These are phyloP conservation scores for Centropus unirufus DNA, from an alignment of 2,113 vertebrate genomes.

Conservation along the genomic window DNA sequence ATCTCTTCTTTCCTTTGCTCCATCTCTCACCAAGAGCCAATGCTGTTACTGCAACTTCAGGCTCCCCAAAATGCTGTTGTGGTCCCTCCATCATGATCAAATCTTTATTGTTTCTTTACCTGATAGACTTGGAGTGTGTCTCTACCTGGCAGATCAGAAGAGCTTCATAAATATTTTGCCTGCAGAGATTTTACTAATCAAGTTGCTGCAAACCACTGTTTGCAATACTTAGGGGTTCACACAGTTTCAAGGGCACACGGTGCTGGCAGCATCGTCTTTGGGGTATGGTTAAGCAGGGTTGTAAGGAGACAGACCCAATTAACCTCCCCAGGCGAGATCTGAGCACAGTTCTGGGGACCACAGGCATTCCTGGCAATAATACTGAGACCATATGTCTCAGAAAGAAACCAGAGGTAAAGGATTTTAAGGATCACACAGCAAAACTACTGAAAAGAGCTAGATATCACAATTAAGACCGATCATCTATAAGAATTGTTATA, in stretches of 20 bases:
- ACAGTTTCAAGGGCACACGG: no score
- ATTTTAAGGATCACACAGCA: background rate
- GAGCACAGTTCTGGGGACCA: background rate
- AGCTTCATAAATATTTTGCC: background rate
- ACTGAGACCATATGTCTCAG: background rate
- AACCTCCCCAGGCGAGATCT: background rate
- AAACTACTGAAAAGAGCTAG: background rate
- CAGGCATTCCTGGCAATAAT: background rate
- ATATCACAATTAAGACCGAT: background rate
- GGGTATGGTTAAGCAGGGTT: background rate
- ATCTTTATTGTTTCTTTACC: background rate
- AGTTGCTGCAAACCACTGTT: background rate
- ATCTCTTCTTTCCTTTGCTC: background rate
- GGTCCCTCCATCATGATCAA: fast-evolving
- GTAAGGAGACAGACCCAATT: no score
- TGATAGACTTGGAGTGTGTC: background rate
- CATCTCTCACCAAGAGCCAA: background rate
- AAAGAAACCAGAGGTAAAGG: background rate
- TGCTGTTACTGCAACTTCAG: background rate
- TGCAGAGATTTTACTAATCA: fast-evolving
- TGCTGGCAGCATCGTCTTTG: fast-evolving
- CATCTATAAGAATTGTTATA: background rate
- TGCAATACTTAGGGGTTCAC: background rate
- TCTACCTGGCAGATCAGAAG: background rate
- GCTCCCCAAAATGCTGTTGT: fast-evolving